Percentiles rank a stretch among this genome's conserved stretches.
These are phyloP conservation scores for Sebastes jordani DNA, from an alignment of 2,797 vertebrate species.

Conservation along the genomic window DNA sequence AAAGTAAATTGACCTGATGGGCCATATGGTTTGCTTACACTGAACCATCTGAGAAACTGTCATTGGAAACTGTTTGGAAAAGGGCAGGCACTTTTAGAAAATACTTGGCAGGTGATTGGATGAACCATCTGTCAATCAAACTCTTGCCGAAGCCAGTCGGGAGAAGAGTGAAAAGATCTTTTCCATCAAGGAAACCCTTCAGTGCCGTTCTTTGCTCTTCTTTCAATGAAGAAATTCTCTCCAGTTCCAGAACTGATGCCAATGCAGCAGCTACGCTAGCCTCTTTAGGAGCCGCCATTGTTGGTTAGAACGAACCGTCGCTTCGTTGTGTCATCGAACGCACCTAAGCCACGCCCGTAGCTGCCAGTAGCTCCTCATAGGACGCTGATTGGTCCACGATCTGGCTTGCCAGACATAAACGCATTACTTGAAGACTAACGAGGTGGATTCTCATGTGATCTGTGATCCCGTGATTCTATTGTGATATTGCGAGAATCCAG, in stretches of 20 bases:
- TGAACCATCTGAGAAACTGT: neutral
- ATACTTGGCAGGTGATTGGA: neutral
- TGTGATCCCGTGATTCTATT: neutral
- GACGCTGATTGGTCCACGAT: neutral
- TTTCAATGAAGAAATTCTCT: neutral
- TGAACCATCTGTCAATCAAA: neutral
- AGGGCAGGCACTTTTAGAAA: neutral
- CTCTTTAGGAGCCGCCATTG: neutral
- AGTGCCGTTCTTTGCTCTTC: neutral
- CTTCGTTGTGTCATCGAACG: accelerated
- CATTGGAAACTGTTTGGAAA: neutral
- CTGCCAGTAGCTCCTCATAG: neutral
- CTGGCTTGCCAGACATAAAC: neutral
- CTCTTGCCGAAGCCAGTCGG: neutral
- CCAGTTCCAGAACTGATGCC: neutral
- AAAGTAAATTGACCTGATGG: neutral
- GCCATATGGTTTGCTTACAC: neutral
- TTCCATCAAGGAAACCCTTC: neutral
- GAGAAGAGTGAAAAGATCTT: neutral
- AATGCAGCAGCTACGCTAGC: neutral
- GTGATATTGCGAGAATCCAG: neutral
- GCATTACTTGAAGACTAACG: neutral
- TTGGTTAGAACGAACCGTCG: neutral
- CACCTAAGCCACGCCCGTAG: neutral
- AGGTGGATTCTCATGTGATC: neutral